These are phyloP conservation scores for Hydropsyche betteni DNA, from an alignment of 2,888 invertebrate species.

Conservation along the genomic window DNA sequence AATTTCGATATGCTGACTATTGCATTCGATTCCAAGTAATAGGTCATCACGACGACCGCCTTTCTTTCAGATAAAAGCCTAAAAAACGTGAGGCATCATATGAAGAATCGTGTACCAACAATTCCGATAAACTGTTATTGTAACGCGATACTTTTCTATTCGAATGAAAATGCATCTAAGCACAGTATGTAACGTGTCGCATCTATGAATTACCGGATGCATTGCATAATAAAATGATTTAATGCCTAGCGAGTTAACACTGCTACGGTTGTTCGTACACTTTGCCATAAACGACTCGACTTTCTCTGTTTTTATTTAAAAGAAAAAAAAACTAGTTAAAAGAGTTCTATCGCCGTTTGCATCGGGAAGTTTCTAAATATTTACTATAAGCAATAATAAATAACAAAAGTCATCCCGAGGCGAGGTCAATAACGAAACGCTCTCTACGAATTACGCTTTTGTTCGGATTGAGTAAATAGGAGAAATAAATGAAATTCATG, in stretches of 20 bases:
- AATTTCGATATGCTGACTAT: too few relatives aligned
- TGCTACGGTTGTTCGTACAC: slow-evolving; percentile 24
- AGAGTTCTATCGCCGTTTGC: slow-evolving; percentile 6
- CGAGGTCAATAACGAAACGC: not conserved
- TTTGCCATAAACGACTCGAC: slow-evolving; percentile 29
- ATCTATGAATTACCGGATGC: slow-evolving; percentile 28
- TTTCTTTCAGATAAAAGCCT: too few relatives aligned
- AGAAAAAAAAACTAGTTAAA: slow-evolving; percentile 26
- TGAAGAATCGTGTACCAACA: too few relatives aligned
- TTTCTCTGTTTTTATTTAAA: slow-evolving; percentile 29
- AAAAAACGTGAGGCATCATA: too few relatives aligned
- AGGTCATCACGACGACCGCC: too few relatives aligned
- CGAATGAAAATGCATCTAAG: slow-evolving; percentile 12
- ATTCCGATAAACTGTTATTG: too few relatives aligned
- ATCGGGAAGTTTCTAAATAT: slow-evolving; percentile 19
- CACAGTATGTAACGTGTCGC: not conserved
- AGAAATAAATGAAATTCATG: too few relatives aligned
- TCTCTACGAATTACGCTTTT: too few relatives aligned
- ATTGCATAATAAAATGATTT: slow-evolving; percentile 29
- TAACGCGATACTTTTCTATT: not conserved
- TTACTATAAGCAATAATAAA: slow-evolving; percentile 10
- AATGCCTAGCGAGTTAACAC: slow-evolving; percentile 7
- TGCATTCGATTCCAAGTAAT: too few relatives aligned
- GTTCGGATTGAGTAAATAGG: too few relatives aligned
- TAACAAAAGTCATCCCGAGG: slow-evolving; percentile 6